phyloP scores from a whole-genome alignment of 2,888 invertebrate species.

The Sturmia bella region DNA sequence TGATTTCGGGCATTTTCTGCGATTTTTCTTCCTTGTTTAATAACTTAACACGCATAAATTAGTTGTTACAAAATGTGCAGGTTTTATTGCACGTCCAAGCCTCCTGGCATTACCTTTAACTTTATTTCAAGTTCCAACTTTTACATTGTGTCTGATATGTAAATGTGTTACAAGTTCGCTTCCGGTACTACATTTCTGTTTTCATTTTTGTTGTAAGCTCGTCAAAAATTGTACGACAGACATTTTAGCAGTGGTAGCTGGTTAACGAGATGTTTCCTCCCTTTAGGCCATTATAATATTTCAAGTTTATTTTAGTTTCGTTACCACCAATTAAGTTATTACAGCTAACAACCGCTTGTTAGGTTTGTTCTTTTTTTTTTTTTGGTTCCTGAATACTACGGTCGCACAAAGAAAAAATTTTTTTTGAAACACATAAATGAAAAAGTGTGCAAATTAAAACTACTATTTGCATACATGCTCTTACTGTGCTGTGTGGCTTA shows the following conservation, averaged over 20 bases:
- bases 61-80: no score
- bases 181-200: background rate
- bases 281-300: constrained; percentile 56
- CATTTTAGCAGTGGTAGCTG: constrained; percentile 45
- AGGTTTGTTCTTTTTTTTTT: constrained; percentile 39
- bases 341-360: constrained; percentile 62
- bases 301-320: constrained; percentile 60
- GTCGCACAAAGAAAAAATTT: constrained; percentile 1
- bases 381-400: constrained; percentile 27
- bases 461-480: constrained; percentile 51
- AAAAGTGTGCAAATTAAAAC: constrained; percentile 7
- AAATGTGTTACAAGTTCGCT: no score
- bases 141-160: no score
- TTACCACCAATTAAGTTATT: constrained; percentile 69
- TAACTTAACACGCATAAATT: no score
- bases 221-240: constrained; percentile 52
- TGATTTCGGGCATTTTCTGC: no score
- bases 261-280: constrained; percentile 65
- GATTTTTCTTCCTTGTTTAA: no score
- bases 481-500: constrained; percentile 39
- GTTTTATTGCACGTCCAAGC: no score
- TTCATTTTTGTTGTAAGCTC: constrained; percentile 45
- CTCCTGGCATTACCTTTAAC: no score
- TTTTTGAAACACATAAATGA: background rate
- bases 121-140: no score